Percentiles rank a stretch among this genome's conserved stretches.
Evolutionary conservation across 1,140 invertebrate species (phyloP).

Genomic region (Danaus melanippus): DNA sequence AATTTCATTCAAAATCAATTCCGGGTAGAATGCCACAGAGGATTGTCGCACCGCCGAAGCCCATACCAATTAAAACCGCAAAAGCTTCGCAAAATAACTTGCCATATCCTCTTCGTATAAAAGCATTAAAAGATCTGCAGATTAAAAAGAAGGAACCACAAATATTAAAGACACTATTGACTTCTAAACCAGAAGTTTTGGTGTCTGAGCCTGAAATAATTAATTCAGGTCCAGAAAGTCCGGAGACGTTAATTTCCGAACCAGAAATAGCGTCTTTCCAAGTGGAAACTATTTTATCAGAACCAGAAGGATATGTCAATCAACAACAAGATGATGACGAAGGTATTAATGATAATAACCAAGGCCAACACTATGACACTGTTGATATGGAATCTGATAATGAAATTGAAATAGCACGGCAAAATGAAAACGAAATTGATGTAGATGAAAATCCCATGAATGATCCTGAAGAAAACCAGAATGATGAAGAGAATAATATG

Average conservation of each 20-base stretch:
- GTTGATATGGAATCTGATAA: constrained; percentile 64
- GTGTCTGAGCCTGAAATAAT: constrained; percentile 65
- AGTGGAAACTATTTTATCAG: constrained; percentile 66
- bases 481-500: constrained; percentile 34
- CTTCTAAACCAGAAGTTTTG: constrained; percentile 57
- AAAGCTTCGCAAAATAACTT: constrained; percentile 51
- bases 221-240: constrained; percentile 64
- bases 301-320: constrained; percentile 50
- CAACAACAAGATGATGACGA: constrained; percentile 45
- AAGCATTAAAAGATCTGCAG: constrained; percentile 64
- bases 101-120: constrained; percentile 62
- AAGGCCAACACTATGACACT: constrained; percentile 56
- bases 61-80: constrained; percentile 47
- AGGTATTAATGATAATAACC: constrained; percentile 40
- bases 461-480: constrained; percentile 22
- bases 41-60: constrained; percentile 45
- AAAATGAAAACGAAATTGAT: constrained; percentile 34
- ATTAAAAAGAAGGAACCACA: constrained; percentile 68
- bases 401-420: constrained; percentile 62
- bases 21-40: constrained; percentile 47
- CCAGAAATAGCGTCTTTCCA: constrained; percentile 67
- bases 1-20: constrained; percentile 47
- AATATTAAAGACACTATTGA: constrained; percentile 66
- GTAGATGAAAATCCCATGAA: constrained; percentile 31
- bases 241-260: constrained; percentile 67